phyloP scores from a whole-genome alignment of 2,888 invertebrate species.

The Acanthosepion pharaonis region DNA sequence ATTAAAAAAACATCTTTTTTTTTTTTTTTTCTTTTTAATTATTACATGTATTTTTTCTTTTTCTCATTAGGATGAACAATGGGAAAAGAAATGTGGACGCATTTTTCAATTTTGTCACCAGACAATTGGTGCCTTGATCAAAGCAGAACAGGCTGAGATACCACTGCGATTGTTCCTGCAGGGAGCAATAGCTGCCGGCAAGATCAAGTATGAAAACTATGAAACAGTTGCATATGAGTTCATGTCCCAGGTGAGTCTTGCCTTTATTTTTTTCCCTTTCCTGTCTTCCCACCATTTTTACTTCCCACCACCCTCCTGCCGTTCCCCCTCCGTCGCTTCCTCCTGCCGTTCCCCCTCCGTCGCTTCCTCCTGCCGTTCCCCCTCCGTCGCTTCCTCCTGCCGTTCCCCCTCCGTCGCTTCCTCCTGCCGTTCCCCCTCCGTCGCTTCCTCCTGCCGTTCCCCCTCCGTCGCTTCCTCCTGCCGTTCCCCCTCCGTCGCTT shows the following conservation, averaged over 20 bases:
- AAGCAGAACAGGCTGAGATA: slow-evolving; percentile 94
- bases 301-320: background rate
- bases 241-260: slow-evolving; percentile 83
- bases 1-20: too few relatives aligned
- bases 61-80: slow-evolving; percentile 86
- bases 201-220: slow-evolving; percentile 92
- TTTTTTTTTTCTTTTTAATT: too few relatives aligned
- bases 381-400: too few relatives aligned
- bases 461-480: too few relatives aligned
- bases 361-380: too few relatives aligned
- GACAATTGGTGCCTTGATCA: slow-evolving; percentile 93
- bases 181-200: slow-evolving; percentile 93
- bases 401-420: too few relatives aligned
- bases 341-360: background rate
- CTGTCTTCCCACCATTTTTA: background rate
- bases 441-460: too few relatives aligned
- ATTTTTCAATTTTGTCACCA: slow-evolving; percentile 98
- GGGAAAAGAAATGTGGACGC: slow-evolving; percentile 98
- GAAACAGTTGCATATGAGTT: slow-evolving; percentile 99
- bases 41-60: background rate
- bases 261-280: background rate
- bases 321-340: background rate
- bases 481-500: too few relatives aligned
- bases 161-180: slow-evolving; percentile 94
- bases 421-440: too few relatives aligned